phyloP scores from a whole-genome alignment of 2,797 vertebrate species.

The Anniella stebbinsi region DNA sequence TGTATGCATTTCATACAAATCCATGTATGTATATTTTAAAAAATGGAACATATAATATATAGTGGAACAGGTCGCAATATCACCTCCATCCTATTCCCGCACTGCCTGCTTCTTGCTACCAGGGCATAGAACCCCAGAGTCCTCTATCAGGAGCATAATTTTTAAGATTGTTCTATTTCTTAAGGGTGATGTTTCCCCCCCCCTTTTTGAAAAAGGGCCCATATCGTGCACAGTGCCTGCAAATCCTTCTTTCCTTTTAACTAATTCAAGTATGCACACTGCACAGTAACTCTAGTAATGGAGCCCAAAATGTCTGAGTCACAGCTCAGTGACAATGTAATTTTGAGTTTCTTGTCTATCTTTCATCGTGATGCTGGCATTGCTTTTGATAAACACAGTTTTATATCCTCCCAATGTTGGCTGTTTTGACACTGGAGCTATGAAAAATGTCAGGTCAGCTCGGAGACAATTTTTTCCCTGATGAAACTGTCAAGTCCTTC shows the following conservation, averaged over 20 bases:
- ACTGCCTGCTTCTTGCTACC: no score
- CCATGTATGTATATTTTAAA: no score
- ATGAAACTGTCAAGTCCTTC: slow-evolving; percentile 52
- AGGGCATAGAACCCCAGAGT: no score
- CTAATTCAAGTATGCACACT: not conserved
- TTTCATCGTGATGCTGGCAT: not conserved
- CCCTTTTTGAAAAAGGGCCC: slow-evolving; percentile 9
- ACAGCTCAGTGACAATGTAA: not conserved
- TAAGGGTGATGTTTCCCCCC: slow-evolving; percentile 10
- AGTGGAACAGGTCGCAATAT: no score
- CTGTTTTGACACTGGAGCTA: slow-evolving; percentile 47
- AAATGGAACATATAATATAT: no score
- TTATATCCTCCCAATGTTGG: slow-evolving; percentile 30
- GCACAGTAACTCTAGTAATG: not conserved
- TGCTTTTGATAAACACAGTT: slow-evolving; percentile 42
- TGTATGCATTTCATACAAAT: no score
- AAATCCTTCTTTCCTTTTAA: not conserved
- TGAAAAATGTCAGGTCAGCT: slow-evolving; percentile 41
- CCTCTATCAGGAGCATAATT: no score
- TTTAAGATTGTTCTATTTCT: not conserved
- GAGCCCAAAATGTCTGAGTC: slow-evolving; percentile 31
- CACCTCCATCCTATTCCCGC: no score
- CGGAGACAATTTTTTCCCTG: slow-evolving; percentile 32
- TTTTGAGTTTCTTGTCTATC: slow-evolving; percentile 21
- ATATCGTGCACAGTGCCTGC: not conserved